Conservation (phyloP, 2,797 vertebrate species). For the Characodon lateralis region DNA sequence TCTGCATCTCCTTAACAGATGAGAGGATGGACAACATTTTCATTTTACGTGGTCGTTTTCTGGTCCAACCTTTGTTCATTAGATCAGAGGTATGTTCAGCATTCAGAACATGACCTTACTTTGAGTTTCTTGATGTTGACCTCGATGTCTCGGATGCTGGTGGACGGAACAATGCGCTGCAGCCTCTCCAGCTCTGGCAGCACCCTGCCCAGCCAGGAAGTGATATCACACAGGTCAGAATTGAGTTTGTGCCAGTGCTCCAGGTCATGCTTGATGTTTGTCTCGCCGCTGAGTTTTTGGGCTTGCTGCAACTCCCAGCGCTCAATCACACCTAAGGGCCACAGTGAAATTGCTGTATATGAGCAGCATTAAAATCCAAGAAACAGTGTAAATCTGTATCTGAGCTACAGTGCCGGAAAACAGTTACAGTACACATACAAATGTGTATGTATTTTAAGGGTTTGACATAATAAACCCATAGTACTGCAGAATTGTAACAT, state of each 20-base stretch:
- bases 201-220: constrained; percentile 84
- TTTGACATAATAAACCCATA: neutral
- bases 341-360: neutral
- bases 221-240: constrained; percentile 83
- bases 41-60: neutral
- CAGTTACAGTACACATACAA: neutral
- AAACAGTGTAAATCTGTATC: neutral
- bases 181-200: constrained; percentile 84
- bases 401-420: neutral
- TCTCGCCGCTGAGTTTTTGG: constrained; percentile 72
- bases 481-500: neutral
- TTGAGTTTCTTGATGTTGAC: constrained; percentile 83
- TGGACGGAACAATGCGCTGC: constrained; percentile 67
- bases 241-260: constrained; percentile 86
- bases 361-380: neutral
- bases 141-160: constrained; percentile 77
- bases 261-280: constrained; percentile 73
- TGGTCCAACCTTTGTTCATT: too few relatives aligned
- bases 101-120: constrained; percentile 65
- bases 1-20: constrained; percentile 83
- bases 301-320: constrained; percentile 90
- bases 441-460: neutral
- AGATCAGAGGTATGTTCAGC: neutral
- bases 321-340: constrained; percentile 85
- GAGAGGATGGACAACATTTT: neutral